A percentile compares a stretch with the other conserved stretches of the same genome.
Conservation (phyloP, 2,797 vertebrate species). For the Chrysocyon brachyurus region DNA sequence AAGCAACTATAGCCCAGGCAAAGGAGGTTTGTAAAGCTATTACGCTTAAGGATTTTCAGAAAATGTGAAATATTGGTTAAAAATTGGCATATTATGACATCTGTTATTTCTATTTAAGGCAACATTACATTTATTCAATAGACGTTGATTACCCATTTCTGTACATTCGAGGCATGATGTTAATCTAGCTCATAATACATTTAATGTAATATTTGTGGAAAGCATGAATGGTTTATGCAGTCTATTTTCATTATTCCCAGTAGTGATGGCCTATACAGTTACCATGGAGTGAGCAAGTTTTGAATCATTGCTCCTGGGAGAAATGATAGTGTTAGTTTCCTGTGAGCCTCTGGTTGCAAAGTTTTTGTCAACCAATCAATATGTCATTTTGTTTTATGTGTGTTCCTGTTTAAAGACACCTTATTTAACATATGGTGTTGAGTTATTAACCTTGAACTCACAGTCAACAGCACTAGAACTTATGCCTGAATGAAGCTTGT, state of each 20-base stretch:
- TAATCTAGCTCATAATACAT: not conserved
- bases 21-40: not conserved
- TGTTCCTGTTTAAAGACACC: not conserved
- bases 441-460: not conserved
- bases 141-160: not conserved
- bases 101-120: conserved; percentile 23
- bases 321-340: not conserved
- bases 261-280: not conserved
- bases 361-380: not conserved
- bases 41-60: not conserved
- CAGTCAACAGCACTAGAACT: not conserved
- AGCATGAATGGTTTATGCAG: not conserved
- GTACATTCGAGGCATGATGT: not conserved
- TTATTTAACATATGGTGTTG: not conserved
- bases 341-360: not conserved
- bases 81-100: not conserved
- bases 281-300: not conserved
- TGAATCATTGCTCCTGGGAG: not conserved
- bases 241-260: not conserved
- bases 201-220: not conserved
- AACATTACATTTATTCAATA: not conserved
- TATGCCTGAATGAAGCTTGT: not conserved
- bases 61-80: not conserved
- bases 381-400: not conserved
- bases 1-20: not conserved